Base-by-base conservation (phyloP, 2,888 invertebrate species). In the Patella pellucida region DNA sequence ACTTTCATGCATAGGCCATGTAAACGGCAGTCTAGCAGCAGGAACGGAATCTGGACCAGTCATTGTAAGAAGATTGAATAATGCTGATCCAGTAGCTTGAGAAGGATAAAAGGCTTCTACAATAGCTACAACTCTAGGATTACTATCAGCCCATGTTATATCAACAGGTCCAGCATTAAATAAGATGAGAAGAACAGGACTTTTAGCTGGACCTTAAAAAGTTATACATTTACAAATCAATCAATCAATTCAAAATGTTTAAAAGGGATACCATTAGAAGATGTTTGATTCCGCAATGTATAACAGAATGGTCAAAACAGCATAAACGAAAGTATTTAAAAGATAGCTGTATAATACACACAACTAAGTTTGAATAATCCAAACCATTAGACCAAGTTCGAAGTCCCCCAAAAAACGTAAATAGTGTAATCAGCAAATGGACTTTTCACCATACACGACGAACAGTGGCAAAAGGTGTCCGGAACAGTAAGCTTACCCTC, bases 81-180 rank as follows among this genome's bases (percentile, higher is more conserved):
- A 75, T 3, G 89, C 89, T 16, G 80, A 84, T 1, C 90, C 90
- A 3, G 88, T 83, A 2, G 86, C 80, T 79, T 90, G 89, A 5
- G 87, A 89, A 5, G 90, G 89, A 77, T 87, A 88, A 78, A 87
- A 87, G 72, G 88, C 87, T 73, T 73, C 78, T 80, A 72, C 76
- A 71, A 85, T 88, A 68, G 85, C 85, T 1, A 68, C 68, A 1
- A 90, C 84, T 9, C 74, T 72, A 5, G 76, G 62, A 41, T 78
- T 79, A 5, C 72, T 73, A 41, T 86, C 86, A 14, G 86, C 87
- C 81, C 84, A 86, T 7, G 84, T 81, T n/a, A 90, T 82, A 75
- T 90, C 88, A 23, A 90, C 81, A 2, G 90, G 89, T 14, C 89
- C 89, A 51, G 86, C 89, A 75, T 82, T 86, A 76, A 90, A 85